Evolutionary conservation across 2,797 vertebrate species (phyloP).

Genomic region (Phalloptychus januarius): DNA sequence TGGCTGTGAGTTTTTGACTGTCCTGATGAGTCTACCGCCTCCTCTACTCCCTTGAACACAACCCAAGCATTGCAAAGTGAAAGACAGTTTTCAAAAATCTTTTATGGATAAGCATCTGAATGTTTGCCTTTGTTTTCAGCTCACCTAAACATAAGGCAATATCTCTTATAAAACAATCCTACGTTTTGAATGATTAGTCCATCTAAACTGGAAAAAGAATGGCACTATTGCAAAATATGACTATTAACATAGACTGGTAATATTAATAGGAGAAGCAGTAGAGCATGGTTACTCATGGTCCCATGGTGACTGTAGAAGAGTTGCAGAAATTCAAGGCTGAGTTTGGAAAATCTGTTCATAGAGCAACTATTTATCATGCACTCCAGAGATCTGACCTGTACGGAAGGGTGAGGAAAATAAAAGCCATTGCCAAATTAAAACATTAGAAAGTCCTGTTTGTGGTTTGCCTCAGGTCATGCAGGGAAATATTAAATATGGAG

Average conservation of each 20-base stretch:
- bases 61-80: too few relatives aligned
- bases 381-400: neutral
- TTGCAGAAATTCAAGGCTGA: neutral
- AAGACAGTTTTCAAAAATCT: neutral
- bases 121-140: neutral
- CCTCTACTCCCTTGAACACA: too few relatives aligned
- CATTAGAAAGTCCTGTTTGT: neutral
- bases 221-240: neutral
- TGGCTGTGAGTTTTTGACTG: too few relatives aligned
- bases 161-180: neutral
- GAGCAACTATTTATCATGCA: neutral
- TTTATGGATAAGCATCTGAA: neutral
- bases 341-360: neutral
- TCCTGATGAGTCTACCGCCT: too few relatives aligned
- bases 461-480: neutral
- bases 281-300: neutral
- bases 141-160: neutral
- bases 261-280: neutral
- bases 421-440: neutral
- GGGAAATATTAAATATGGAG: neutral
- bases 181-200: neutral
- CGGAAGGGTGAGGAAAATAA: neutral
- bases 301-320: neutral
- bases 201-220: neutral
- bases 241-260: neutral